Evolutionary conservation across 1,140 invertebrate genomes (phyloP).

Genomic region (Atta colombica): DNA sequence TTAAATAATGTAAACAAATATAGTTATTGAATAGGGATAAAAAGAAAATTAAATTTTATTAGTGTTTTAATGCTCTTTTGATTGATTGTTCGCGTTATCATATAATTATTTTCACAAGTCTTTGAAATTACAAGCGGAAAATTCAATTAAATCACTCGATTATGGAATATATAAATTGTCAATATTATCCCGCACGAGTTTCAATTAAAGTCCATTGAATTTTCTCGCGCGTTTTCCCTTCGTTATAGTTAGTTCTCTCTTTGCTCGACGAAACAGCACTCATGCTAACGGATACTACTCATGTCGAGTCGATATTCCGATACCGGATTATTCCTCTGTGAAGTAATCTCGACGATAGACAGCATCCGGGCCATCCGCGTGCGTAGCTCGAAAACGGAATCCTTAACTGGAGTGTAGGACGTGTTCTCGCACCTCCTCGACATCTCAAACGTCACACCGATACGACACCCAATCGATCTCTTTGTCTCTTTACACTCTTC

Average conservation of each 20-base stretch:
- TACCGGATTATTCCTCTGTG: conserved; percentile 77
- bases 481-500: conserved; percentile 8
- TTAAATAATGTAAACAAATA: not conserved
- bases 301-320: conserved; percentile 51
- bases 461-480: conserved; percentile 2
- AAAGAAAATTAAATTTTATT: not conserved
- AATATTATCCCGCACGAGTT: conserved; percentile 22
- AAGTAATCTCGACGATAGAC: conserved; percentile 83
- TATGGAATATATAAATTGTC: conserved; percentile 9
- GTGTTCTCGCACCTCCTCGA: conserved; percentile 45
- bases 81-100: not conserved
- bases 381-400: conserved; percentile 80
- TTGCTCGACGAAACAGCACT: not conserved
- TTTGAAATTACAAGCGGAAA: conserved; percentile 21
- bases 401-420: conserved; percentile 71
- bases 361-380: conserved; percentile 81
- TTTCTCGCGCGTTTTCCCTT: conserved; percentile 19
- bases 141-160: conserved; percentile 15
- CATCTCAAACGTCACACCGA: conserved; percentile 17
- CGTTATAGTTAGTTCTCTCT: not conserved
- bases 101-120: conserved; percentile 18
- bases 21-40: not conserved
- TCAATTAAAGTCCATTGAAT: conserved; percentile 42
- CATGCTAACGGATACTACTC: conserved; percentile 4
- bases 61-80: not conserved